Evolutionary conservation across 1,140 invertebrate species (phyloP), one percentile per base, ranked within the genome.

Genomic region (Chironomus striatipennis): DNA sequence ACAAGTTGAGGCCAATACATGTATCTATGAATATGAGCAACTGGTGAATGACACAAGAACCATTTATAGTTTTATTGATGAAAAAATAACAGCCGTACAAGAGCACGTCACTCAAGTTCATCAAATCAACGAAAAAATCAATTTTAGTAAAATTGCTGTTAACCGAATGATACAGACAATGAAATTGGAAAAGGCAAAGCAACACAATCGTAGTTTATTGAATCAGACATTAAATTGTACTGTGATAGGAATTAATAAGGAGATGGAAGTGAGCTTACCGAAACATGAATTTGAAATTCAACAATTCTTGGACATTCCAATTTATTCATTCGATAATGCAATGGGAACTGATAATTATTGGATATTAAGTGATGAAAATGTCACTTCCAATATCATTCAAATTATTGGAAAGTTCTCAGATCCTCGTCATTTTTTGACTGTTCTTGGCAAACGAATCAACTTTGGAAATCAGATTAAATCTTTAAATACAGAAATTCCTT

Each of bases 71-170:
- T 18, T 70, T 5, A 21, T 70, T 18, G 18, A 70, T 18, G 65
- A 70, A 8, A 70, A 70, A 21, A 21, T 70, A 10, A 9, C 7
- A 2, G 18, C 15, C 20, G 18, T 70, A 18, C 65, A 70, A 70
- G 17, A 70, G 20, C 17, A 70, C 20, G 17, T 70, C 9, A 4
- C n/a, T 20, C 65, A 70, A 21, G 9, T 70, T 8, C 18, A 70
- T 70, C n/a, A 70, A 70, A 70, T 70, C 4, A 70, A 21, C 18
- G 65, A 70, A 20, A 70, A 70, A 70, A 20, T 70, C 9, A 70
- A 70, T 20, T 70, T 70, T 20, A 21, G 9, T 9, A 70, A 70
- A 70, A 70, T 70, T 20, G n/a, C 65, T 20, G 9, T 70, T 0
- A 70, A 18, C 15, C 17, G 65, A 18, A 20, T 70, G 20, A 10